Evolutionary conservation across 2,888 invertebrate genomes (phyloP).

Genomic region (Muschampia plurimacula): DNA sequence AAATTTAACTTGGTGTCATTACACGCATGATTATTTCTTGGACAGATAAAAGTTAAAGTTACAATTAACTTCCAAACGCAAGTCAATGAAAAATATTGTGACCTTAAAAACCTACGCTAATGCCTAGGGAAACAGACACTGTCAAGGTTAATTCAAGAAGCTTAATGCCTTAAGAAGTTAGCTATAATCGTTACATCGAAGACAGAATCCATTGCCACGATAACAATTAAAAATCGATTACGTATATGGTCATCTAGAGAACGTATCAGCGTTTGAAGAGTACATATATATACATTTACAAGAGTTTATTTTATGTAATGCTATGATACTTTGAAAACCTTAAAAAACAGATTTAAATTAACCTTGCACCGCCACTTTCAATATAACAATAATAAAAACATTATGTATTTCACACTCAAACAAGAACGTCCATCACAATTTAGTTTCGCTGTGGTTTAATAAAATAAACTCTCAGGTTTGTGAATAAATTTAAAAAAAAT

Average conservation of each 20-base stretch:
- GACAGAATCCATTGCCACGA: slow-evolving; percentile 15
- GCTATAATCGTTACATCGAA: slow-evolving; percentile 12
- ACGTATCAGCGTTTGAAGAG: not conserved
- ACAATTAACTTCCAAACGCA: slow-evolving; percentile 55
- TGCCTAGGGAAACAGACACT: slow-evolving; percentile 54
- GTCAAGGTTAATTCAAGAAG: slow-evolving; percentile 58
- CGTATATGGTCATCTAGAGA: slow-evolving; percentile 1
- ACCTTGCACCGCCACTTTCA: too few relatives aligned
- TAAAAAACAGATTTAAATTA: too few relatives aligned
- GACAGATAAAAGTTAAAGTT: slow-evolving; percentile 52
- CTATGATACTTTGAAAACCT: too few relatives aligned
- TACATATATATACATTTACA: not conserved
- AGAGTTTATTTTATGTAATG: not conserved
- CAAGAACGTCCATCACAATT: too few relatives aligned
- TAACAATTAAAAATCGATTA: slow-evolving; percentile 36
- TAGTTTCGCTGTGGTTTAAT: not conserved
- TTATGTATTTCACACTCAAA: too few relatives aligned
- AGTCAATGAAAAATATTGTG: slow-evolving; percentile 61
- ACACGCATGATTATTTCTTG: slow-evolving; percentile 50
- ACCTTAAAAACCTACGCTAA: slow-evolving; percentile 65
- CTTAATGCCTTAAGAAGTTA: slow-evolving; percentile 40
- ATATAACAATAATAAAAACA: too few relatives aligned
- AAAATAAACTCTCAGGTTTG: not conserved
- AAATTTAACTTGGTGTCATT: slow-evolving; percentile 49
- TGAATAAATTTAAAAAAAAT: not conserved